phyloP scores from a whole-genome alignment of 2,797 vertebrate genomes.

The Rhodeus uyekii region DNA sequence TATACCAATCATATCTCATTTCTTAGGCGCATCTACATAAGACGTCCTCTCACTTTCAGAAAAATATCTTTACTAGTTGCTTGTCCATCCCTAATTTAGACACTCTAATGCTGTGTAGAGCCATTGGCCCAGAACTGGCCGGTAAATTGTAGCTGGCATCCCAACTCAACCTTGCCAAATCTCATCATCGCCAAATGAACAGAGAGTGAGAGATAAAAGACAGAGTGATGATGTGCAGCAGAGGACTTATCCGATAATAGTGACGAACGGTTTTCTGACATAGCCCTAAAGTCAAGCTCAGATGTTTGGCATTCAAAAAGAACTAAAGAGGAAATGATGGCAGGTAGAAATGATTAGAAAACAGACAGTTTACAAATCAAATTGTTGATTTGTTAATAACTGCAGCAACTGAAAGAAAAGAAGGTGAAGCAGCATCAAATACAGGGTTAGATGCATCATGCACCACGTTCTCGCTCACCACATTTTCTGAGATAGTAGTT shows the following conservation, averaged over 20 bases:
- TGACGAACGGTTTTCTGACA: conserved; percentile 10
- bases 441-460: not conserved
- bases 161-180: conserved; percentile 79
- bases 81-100: conserved; percentile 54
- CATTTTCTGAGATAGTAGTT: not conserved
- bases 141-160: conserved; percentile 77
- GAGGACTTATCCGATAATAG: conserved; percentile 29
- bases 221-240: conserved; percentile 21
- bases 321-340: not conserved
- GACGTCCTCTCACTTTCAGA: not conserved
- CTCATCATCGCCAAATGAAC: conserved; percentile 68
- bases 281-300: conserved; percentile 1
- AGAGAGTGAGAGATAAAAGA: conserved; percentile 33
- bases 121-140: conserved; percentile 62
- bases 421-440: not conserved
- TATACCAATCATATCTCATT: not conserved
- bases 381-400: not conserved
- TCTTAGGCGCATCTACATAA: not conserved
- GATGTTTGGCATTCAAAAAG: not conserved
- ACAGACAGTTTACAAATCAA: not conserved
- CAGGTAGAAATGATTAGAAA: conserved; percentile 1
- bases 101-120: conserved; percentile 67
- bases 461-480: not conserved
- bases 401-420: not conserved
- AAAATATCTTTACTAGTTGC: not conserved